Evolutionary conservation across 2,888 invertebrate species (phyloP), one percentile per base, ranked within the genome.

Genomic region (Macrosoma leucophasiata): DNA sequence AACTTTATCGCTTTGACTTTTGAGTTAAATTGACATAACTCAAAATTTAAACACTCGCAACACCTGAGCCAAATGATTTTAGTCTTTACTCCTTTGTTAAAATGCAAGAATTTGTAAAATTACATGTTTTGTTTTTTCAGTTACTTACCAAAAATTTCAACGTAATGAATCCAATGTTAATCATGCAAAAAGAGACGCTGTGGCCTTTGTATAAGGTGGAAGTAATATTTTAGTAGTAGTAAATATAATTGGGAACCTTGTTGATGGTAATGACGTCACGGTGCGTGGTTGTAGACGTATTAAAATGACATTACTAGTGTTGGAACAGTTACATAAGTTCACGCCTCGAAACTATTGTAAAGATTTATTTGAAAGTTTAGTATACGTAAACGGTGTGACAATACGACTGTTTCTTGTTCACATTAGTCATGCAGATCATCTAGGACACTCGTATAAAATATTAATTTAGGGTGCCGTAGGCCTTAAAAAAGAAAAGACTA

Each of bases 231-330:
- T 13, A 18, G 9, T 13, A 22, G 24, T n/a, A 15, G 19, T 19
- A 33, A 30, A 30, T 34, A 6, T 11, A 24, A 13, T 31, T 39
- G 31, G 26, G 28, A 37, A 12, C 27, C 23, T 36, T 37, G 51
- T 57, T 58, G 62, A 58, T 55, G 65, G 57, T 79, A 78, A 81
- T 78, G 77, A 77, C 76, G 79, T 78, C 77, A 78, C 68, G 82
- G 62, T 75, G 40, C 43, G 60, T 70, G 68, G 62, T 50, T 58
- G 51, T 52, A 49, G 55, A 58, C 59, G 51, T 76, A 81, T 82
- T 82, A 82, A 82, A 82, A 82, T 75, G 65, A 77, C 81, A 82
- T 82, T 81, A 79, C 74, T 68, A 60, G 56, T 56, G 55, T 61
- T 53, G 50, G 60, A 67, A 76, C 74, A 62, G 73, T 72, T 75